These are phyloP conservation scores for Sinonovacula constricta DNA, from an alignment of 1,140 invertebrate species.

Conservation along the genomic window DNA sequence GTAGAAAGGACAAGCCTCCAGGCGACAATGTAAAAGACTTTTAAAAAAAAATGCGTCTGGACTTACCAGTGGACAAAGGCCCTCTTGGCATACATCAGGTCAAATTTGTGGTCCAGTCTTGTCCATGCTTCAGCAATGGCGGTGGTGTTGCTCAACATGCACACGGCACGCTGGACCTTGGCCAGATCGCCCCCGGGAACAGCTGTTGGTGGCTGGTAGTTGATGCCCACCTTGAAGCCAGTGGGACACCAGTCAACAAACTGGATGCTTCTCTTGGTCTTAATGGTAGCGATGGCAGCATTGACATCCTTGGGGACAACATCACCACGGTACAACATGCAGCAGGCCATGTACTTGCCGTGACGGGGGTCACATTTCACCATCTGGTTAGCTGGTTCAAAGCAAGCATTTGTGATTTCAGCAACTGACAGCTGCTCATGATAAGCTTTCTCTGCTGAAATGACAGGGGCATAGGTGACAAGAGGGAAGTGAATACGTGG, in stretches of 20 bases:
- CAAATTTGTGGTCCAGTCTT: no score
- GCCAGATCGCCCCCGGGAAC: slow-evolving; percentile 87
- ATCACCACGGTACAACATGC: slow-evolving; percentile 76
- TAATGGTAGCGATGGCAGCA: slow-evolving; percentile 90
- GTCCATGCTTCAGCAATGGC: slow-evolving; percentile 91
- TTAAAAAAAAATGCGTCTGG: no score
- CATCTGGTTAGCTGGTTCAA: slow-evolving; percentile 94
- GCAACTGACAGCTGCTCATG: slow-evolving; percentile 78
- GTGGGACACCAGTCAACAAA: slow-evolving; percentile 71
- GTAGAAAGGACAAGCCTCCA: no score
- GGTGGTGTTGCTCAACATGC: slow-evolving; percentile 88
- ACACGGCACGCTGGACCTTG: slow-evolving; percentile 78
- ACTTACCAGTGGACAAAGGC: no score
- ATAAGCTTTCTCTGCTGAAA: slow-evolving; percentile 77
- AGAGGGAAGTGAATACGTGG: no score
- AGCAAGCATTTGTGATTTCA: slow-evolving; percentile 87
- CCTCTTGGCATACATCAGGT: no score
- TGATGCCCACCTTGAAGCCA: slow-evolving; percentile 68
- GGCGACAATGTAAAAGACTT: no score
- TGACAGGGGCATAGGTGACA: no score
- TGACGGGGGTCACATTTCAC: slow-evolving; percentile 93
- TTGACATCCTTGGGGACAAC: slow-evolving; percentile 89
- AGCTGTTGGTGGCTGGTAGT: slow-evolving; percentile 88
- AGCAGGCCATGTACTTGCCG: slow-evolving; percentile 87
- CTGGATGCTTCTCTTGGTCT: slow-evolving; percentile 82